Evolutionary conservation across 2,797 vertebrate species (phyloP).

Genomic region (Pseudocheirus occidentalis): DNA sequence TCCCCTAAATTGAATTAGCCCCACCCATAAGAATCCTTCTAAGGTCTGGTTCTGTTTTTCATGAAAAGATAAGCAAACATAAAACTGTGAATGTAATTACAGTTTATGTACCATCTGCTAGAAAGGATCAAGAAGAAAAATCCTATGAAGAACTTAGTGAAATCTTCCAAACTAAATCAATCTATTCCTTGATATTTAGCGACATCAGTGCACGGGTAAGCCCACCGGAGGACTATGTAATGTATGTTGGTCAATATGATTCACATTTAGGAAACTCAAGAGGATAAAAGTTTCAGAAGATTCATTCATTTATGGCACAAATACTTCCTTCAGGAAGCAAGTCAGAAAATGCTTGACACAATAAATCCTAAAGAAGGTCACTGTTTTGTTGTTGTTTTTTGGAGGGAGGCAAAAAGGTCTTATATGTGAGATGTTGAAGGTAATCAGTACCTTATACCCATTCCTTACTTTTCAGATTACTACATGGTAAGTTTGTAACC

Average conservation of each 20-base stretch:
- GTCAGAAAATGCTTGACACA: background rate
- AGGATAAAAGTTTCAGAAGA: background rate
- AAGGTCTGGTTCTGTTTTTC: background rate
- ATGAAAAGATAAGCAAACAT: background rate
- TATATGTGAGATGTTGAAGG: background rate
- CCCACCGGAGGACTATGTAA: background rate
- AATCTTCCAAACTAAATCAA: background rate
- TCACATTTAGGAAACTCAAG: background rate
- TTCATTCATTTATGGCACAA: background rate
- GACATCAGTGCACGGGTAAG: background rate
- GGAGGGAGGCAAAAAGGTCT: background rate
- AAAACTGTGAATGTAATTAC: background rate
- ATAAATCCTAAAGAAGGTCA: background rate
- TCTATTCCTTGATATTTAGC: background rate
- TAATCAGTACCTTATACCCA: background rate
- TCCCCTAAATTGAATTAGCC: background rate
- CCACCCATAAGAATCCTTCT: background rate
- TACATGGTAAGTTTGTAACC: background rate
- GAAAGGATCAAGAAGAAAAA: background rate
- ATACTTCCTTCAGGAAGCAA: background rate
- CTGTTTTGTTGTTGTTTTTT: background rate
- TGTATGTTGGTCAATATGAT: background rate
- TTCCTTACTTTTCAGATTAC: background rate
- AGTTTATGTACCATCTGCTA: background rate
- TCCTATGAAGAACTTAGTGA: background rate